These are phyloP conservation scores for Podarcis raffonei DNA, from an alignment of 2,113 vertebrate genomes.

Conservation along the genomic window DNA sequence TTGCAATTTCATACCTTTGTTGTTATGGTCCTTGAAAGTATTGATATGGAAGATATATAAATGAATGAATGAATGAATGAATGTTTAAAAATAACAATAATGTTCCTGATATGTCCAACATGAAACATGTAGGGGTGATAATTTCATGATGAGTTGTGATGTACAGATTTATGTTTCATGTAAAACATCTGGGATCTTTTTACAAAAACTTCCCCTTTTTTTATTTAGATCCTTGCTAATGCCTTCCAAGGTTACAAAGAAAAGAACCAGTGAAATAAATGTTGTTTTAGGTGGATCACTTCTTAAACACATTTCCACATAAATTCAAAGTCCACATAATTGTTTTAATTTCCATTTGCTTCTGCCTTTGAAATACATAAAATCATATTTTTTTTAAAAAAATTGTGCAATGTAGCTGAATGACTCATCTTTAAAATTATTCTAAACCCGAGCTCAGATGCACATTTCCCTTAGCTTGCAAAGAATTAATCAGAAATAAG, in stretches of 20 bases:
- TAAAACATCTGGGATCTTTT: slow-evolving; percentile 48
- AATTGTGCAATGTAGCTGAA: neutral
- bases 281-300: slow-evolving; percentile 25
- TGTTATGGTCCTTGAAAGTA: neutral
- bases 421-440: slow-evolving; percentile 26
- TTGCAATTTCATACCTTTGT: neutral
- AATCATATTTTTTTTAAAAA: neutral
- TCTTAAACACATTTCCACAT: slow-evolving; percentile 4
- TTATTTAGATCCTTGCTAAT: slow-evolving; percentile 48
- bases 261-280: slow-evolving; percentile 51
- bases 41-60: neutral
- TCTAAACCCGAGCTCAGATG: slow-evolving; percentile 14
- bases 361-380: neutral
- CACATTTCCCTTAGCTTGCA: slow-evolving; percentile 44
- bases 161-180: slow-evolving; percentile 51
- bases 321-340: neutral
- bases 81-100: slow-evolving; percentile 54
- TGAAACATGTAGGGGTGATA: neutral
- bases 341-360: neutral
- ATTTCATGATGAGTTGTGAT: slow-evolving; percentile 53
- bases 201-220: slow-evolving; percentile 53
- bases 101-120: neutral
- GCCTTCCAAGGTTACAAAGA: slow-evolving; percentile 59
- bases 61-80: neutral
- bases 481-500: slow-evolving; percentile 61